Evolutionary conservation across 2,888 invertebrate genomes (phyloP).

Genomic region (Chrysolina haemoptera): DNA sequence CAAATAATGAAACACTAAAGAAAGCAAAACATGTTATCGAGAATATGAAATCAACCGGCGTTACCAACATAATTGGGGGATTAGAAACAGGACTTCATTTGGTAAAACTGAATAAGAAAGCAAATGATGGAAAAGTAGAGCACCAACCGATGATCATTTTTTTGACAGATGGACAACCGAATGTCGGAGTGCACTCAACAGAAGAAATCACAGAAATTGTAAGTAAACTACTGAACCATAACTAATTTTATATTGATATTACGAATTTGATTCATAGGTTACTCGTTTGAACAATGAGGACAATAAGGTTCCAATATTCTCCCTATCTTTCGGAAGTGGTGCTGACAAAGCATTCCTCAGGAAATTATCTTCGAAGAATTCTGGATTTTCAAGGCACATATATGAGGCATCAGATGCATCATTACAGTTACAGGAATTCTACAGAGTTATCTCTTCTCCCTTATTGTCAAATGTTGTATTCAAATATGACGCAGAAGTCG

Average conservation of each 20-base stretch:
- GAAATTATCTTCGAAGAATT: constrained; percentile 75
- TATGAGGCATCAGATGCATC: constrained; percentile 79
- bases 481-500: constrained; percentile 73
- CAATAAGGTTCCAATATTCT: constrained; percentile 71
- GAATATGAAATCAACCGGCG: not conserved
- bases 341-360: constrained; percentile 78
- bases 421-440: constrained; percentile 77
- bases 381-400: constrained; percentile 78
- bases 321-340: constrained; percentile 78
- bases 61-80: not conserved
- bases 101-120: not conserved
- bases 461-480: constrained; percentile 77
- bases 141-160: constrained; percentile 74
- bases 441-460: constrained; percentile 78
- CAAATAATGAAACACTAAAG: not conserved
- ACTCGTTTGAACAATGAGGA: constrained; percentile 62
- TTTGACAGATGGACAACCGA: constrained; percentile 78
- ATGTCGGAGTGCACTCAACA: not conserved
- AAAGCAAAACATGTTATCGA: constrained; percentile 4
- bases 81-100: not conserved
- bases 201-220: constrained; percentile 1
- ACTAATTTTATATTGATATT: constrained; percentile 65
- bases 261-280: constrained; percentile 51
- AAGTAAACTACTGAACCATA: not conserved
- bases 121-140: not conserved